Evolutionary conservation across 2,113 vertebrate species (phyloP), one percentile per base, ranked within the genome.

Genomic region (Amphilophus citrinellus): DNA sequence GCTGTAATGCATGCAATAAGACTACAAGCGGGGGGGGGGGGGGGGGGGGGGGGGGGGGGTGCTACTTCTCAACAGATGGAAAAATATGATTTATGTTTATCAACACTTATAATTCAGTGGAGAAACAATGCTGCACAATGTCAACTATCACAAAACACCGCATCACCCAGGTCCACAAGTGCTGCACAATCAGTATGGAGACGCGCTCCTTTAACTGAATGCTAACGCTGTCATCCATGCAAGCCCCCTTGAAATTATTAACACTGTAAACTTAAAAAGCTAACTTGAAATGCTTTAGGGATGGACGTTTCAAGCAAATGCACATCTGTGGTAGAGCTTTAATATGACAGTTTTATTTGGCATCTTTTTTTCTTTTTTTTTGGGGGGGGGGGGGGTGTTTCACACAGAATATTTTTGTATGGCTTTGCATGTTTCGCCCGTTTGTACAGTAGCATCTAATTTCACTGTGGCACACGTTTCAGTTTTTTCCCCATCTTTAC

Each of bases 371-470:
- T 27, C 3, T 27, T 27, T 27, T 32, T 32, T 32, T 32, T 4
- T 4, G 30, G 30, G 30, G 30, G 30, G 30, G 30, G 30, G 30
- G 30, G 30, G 30, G 66, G 44, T 30, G 42, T 11, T 18, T 44
- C 15, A 71, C 15, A 7, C 1, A 0, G 0, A 30, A 8, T 10
- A 18, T 71, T 53, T 50, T 0, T 32, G 24, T 71, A 2, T 30
- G 42, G 0, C 44, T 71, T 50, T 30, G 11, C 22, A 50, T 2
- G 44, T 71, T 50, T 53, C 24, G 50, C 24, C 24, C 20, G 27
- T 32, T 73, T 73, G 66, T 27, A 71, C 44, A 53, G 66, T 20
- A 73, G 27, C 17, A 50, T 53, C 6, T 10, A 73, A 53, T 53
- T 73, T 50, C 27, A 53, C 10, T 32, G 15, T 71, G 42, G 17